phyloP scores from a whole-genome alignment of 1,140 invertebrate species.

The Lordiphosa mommai region DNA sequence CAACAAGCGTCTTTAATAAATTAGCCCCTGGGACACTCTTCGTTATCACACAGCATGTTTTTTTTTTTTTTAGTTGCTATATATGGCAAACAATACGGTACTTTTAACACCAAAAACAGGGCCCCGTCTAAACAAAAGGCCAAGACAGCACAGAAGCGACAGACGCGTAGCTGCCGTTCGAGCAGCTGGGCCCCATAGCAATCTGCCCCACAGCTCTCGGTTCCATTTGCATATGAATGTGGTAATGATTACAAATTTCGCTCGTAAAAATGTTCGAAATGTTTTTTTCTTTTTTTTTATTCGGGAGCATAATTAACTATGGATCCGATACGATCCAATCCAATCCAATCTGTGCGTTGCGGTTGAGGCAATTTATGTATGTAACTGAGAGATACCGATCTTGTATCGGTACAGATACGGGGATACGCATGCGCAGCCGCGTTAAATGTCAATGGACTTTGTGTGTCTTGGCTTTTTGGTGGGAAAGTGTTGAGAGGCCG shows the following conservation, averaged over 20 bases:
- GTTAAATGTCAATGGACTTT: conserved; percentile 63
- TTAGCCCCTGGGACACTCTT: conserved; percentile 41
- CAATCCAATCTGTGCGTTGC: conserved; percentile 33
- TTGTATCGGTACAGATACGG: conserved; percentile 56
- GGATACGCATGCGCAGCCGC: conserved; percentile 34
- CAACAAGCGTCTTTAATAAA: conserved; percentile 63
- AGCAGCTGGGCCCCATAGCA: conserved; percentile 46
- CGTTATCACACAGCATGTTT: conserved; percentile 54
- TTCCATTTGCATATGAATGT: conserved; percentile 74
- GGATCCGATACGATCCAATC: conserved; percentile 33
- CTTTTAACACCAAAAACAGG: conserved; percentile 73
- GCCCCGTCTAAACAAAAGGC: conserved; percentile 52
- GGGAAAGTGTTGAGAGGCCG: conserved; percentile 66
- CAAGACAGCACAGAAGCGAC: conserved; percentile 75
- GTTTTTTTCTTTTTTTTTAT: conserved; percentile 53
- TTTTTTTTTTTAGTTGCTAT: conserved; percentile 34
- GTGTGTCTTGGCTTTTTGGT: conserved; percentile 18
- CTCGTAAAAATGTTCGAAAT: conserved; percentile 75
- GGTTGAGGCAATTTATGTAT: conserved; percentile 61
- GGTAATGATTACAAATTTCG: conserved; percentile 78
- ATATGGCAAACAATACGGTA: conserved; percentile 76
- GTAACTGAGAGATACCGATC: conserved; percentile 57
- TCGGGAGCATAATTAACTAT: conserved; percentile 67
- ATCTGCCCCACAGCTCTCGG: conserved; percentile 7
- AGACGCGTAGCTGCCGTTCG: conserved; percentile 68